These are phyloP conservation scores for Cebus imitator DNA, from an alignment of 2,113 vertebrate species.

Conservation along the genomic window DNA sequence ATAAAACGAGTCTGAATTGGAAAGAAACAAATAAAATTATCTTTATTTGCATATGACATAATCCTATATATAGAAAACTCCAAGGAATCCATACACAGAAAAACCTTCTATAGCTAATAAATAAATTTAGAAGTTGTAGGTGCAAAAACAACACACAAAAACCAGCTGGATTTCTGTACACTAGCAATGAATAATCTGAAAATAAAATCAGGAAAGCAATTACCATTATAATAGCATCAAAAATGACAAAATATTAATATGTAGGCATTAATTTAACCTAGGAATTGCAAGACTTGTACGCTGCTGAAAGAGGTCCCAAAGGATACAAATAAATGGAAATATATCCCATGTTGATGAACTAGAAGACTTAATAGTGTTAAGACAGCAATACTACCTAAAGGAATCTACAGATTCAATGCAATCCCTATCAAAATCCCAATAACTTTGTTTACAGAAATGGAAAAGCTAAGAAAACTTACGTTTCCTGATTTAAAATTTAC, in stretches of 20 bases:
- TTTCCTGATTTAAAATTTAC: neutral
- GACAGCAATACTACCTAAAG: neutral
- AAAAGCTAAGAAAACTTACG: neutral
- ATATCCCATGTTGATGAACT: neutral
- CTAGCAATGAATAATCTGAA: neutral
- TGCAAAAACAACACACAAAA: neutral
- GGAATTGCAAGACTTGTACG: neutral
- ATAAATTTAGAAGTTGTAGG: neutral
- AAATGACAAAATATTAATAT: neutral
- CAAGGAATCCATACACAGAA: neutral
- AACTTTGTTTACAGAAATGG: neutral
- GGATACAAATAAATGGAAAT: neutral
- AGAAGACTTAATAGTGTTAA: neutral
- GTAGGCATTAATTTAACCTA: neutral
- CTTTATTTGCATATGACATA: neutral
- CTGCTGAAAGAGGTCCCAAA: neutral
- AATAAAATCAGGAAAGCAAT: neutral
- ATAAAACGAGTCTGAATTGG: neutral
- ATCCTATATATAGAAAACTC: neutral
- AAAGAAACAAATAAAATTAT: neutral
- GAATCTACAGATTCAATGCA: neutral
- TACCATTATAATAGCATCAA: neutral
- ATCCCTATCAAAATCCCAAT: neutral
- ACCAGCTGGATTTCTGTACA: neutral
- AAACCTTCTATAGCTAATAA: neutral